Percentiles rank a stretch among this genome's conserved stretches.
Evolutionary conservation across 2,888 invertebrate species (phyloP).

Genomic region (Sinodicranocentrus sp.): DNA sequence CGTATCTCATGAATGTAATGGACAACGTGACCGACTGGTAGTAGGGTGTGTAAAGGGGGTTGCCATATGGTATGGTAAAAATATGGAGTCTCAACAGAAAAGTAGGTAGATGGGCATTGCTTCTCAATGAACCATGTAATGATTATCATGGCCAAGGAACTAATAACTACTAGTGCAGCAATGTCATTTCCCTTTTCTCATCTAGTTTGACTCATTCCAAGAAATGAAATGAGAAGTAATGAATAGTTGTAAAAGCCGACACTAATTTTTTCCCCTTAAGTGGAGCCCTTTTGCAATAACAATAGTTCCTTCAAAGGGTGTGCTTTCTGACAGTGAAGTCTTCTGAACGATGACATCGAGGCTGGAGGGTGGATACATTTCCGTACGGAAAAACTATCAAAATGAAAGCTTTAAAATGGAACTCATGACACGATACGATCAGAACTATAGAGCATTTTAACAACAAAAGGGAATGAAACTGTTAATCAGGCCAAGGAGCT

Average conservation of each 20-base stretch:
- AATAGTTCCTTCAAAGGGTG: slow-evolving; percentile 7
- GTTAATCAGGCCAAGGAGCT: too few species aligned
- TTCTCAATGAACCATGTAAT: slow-evolving; percentile 14
- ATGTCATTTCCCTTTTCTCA: slow-evolving; percentile 29
- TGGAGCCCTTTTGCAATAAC: slow-evolving; percentile 9
- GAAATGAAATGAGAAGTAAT: slow-evolving; percentile 60
- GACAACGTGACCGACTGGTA: background rate
- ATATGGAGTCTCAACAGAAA: background rate
- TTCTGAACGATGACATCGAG: too few species aligned
- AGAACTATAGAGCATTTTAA: too few species aligned
- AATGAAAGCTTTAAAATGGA: too few species aligned
- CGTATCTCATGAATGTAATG: background rate
- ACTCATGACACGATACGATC: too few species aligned
- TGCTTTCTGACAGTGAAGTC: too few species aligned
- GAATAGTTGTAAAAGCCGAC: slow-evolving; percentile 66
- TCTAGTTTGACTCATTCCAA: slow-evolving; percentile 36
- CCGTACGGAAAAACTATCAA: too few species aligned
- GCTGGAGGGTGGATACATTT: too few species aligned
- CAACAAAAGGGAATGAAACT: too few species aligned
- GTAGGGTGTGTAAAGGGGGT: background rate
- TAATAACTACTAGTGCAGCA: background rate
- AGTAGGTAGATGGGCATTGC: background rate
- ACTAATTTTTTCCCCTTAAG: slow-evolving; percentile 33
- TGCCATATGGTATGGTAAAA: background rate
- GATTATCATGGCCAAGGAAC: slow-evolving; percentile 6